Evolutionary conservation across 2,113 vertebrate species (phyloP).

Genomic region (Lasiurus cinereus): DNA sequence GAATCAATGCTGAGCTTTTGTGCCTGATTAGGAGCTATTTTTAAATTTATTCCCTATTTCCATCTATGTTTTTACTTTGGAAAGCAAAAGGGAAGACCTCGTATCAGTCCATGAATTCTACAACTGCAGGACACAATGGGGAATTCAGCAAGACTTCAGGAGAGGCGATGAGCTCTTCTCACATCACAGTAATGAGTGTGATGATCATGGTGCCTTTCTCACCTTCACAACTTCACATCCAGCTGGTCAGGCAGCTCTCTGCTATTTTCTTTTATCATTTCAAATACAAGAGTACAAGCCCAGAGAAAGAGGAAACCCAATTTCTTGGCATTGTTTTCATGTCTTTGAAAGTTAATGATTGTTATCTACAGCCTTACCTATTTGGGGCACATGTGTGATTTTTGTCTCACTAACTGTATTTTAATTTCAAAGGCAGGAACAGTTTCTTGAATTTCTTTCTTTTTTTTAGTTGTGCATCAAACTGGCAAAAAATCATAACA

Average conservation of each 20-base stretch:
- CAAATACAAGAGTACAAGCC: neutral
- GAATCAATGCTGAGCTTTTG: neutral
- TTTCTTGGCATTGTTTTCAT: neutral
- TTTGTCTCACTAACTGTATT: slow-evolving; percentile 22
- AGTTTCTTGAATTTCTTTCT: neutral
- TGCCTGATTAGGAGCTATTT: neutral
- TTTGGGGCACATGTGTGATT: neutral
- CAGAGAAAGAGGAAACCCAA: neutral
- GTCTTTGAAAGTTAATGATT: neutral
- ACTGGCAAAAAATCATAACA: neutral
- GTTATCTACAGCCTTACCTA: neutral
- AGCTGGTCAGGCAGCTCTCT: neutral
- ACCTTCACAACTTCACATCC: neutral
- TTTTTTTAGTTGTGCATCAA: neutral
- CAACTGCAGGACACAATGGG: neutral
- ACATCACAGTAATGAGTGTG: neutral
- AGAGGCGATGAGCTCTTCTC: neutral
- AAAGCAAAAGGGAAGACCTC: neutral
- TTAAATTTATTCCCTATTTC: neutral
- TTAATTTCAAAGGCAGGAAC: neutral
- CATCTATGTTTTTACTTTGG: neutral
- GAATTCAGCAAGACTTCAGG: neutral
- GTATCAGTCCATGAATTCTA: neutral
- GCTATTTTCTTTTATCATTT: neutral
- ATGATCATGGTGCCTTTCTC: neutral